phyloP scores from a whole-genome alignment of 1,140 invertebrate genomes.

The Zaprionus capensis region DNA sequence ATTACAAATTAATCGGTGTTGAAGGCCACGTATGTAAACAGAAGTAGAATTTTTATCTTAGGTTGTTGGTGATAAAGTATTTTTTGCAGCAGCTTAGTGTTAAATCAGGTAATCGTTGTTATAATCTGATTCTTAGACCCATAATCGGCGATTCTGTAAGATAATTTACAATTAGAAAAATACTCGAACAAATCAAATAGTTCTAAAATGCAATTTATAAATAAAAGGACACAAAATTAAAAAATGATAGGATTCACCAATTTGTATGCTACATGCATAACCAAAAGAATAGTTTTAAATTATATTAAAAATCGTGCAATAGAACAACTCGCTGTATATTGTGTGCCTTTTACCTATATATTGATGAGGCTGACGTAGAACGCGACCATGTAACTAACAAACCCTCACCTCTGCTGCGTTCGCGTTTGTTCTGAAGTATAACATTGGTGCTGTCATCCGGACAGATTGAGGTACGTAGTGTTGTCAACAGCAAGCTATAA shows the following conservation, averaged over 20 bases:
- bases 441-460: slow-evolving; percentile 86
- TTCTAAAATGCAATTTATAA: slow-evolving; percentile 50
- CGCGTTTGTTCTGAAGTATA: slow-evolving; percentile 84
- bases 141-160: slow-evolving; percentile 85
- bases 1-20: slow-evolving; percentile 69
- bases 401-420: slow-evolving; percentile 86
- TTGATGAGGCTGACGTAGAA: slow-evolving; percentile 87
- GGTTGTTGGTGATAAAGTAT: slow-evolving; percentile 34
- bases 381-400: slow-evolving; percentile 88
- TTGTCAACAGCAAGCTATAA: slow-evolving; percentile 85
- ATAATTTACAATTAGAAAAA: slow-evolving; percentile 21
- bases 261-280: slow-evolving; percentile 35
- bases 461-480: slow-evolving; percentile 84
- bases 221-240: slow-evolving; percentile 69
- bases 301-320: slow-evolving; percentile 32
- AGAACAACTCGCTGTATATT: slow-evolving; percentile 39
- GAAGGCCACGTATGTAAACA: slow-evolving; percentile 71
- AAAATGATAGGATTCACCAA: slow-evolving; percentile 42
- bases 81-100: slow-evolving; percentile 47
- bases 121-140: slow-evolving; percentile 86
- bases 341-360: slow-evolving; percentile 87
- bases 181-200: not conserved
- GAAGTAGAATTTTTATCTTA: slow-evolving; percentile 55
- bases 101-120: slow-evolving; percentile 83
- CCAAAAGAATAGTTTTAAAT: slow-evolving; percentile 20